Evolutionary conservation across 2,888 invertebrate genomes (phyloP).

Genomic region (Drosophila mulleri): DNA sequence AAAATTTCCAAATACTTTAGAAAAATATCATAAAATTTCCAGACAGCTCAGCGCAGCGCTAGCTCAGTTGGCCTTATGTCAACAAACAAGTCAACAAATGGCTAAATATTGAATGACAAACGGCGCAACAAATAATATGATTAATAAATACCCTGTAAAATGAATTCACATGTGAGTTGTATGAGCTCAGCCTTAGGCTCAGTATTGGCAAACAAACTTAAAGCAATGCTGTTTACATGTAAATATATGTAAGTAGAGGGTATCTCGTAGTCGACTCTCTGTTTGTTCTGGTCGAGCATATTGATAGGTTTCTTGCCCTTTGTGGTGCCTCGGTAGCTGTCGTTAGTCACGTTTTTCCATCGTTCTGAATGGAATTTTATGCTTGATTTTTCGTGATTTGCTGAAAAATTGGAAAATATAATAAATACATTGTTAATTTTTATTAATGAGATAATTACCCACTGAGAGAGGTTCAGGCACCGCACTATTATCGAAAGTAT

Average conservation of each 20-base stretch:
- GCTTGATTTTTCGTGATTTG: slow-evolving; percentile 1
- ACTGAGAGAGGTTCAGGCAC: background rate
- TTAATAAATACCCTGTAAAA: slow-evolving; percentile 28
- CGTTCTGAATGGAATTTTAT: slow-evolving; percentile 2
- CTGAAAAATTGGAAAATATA: background rate
- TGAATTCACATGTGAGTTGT: background rate
- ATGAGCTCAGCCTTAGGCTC: too few relatives aligned
- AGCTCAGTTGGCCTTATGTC: slow-evolving; percentile 30
- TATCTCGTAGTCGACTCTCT: background rate
- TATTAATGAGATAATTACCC: background rate
- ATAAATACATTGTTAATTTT: background rate
- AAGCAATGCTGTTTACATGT: background rate
- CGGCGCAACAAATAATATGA: slow-evolving; percentile 9
- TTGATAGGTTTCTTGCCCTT: slow-evolving; percentile 5
- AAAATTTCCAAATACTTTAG: slow-evolving; percentile 43
- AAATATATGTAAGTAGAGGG: background rate
- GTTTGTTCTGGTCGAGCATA: background rate
- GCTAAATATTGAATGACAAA: slow-evolving; percentile 24
- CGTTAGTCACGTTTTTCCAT: slow-evolving; percentile 3
- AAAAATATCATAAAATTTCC: slow-evolving; percentile 49
- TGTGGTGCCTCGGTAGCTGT: slow-evolving; percentile 5
- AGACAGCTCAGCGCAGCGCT: slow-evolving; percentile 2
- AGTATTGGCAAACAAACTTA: too few relatives aligned
- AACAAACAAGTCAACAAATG: slow-evolving; percentile 33
- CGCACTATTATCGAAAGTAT: slow-evolving; percentile 4